Evolutionary conservation across 2,113 vertebrate genomes (phyloP).

Genomic region (Coturnix japonica): DNA sequence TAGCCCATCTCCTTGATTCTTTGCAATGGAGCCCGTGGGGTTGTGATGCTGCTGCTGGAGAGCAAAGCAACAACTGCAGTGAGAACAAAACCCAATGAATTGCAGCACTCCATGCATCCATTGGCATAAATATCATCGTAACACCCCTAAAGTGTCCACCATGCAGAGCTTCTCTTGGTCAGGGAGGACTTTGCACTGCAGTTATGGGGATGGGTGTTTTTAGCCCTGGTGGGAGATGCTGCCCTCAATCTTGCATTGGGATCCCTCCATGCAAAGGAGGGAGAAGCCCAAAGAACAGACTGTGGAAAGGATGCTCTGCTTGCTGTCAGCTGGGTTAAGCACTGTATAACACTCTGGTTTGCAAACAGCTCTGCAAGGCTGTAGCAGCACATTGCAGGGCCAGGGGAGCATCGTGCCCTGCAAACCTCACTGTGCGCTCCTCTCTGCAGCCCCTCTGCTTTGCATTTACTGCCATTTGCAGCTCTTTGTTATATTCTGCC

Average conservation of each 20-base stretch:
- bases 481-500: conserved; percentile 27
- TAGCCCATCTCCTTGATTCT: neutral
- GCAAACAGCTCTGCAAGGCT: neutral
- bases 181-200: neutral
- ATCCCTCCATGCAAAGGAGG: too few species aligned
- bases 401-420: neutral
- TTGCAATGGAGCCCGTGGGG: neutral
- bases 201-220: rapidly evolving
- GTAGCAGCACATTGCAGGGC: rapidly evolving
- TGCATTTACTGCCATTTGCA: neutral
- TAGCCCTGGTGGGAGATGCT: neutral
- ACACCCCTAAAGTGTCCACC: neutral
- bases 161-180: neutral
- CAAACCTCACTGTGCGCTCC: rapidly evolving
- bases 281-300: neutral
- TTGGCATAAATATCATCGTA: neutral
- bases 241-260: rapidly evolving
- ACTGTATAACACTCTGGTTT: neutral
- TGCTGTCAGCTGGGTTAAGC: neutral
- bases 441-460: neutral
- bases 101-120: neutral
- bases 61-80: too few species aligned
- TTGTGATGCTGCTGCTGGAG: rapidly evolving
- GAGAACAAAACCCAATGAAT: neutral
- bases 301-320: neutral